Evolutionary conservation across 2,888 invertebrate species (phyloP).

Genomic region (Cancer borealis): DNA sequence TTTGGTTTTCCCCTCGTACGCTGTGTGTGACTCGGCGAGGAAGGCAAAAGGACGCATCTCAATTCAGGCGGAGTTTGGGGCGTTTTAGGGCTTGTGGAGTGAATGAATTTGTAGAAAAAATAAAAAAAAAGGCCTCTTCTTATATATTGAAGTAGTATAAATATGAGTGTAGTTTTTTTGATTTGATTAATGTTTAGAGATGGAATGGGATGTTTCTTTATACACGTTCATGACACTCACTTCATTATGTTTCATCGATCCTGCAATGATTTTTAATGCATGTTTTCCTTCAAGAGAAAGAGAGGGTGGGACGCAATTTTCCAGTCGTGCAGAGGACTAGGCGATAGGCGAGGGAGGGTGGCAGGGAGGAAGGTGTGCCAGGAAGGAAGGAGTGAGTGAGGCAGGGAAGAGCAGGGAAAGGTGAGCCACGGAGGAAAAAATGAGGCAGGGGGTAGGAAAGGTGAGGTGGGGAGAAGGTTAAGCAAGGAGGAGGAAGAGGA

Average conservation of each 20-base stretch:
- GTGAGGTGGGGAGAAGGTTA: not conserved
- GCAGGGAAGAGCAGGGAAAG: not conserved
- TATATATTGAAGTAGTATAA: not conserved
- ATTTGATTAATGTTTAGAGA: not conserved
- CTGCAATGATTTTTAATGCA: not conserved
- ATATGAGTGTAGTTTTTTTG: not conserved
- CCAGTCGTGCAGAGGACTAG: conserved; percentile 14
- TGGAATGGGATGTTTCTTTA: not conserved
- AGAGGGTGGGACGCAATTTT: not conserved
- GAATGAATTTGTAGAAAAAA: not conserved
- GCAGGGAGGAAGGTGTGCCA: not conserved
- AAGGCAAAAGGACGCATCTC: conserved; percentile 11
- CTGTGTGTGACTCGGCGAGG: conserved; percentile 36
- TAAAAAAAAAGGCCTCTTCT: not conserved
- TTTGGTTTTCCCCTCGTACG: conserved; percentile 8
- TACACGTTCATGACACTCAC: not conserved
- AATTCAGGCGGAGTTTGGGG: not conserved
- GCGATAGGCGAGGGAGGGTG: not conserved
- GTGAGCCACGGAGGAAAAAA: not conserved
- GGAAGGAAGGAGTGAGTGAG: not conserved
- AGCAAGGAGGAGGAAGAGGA: not conserved
- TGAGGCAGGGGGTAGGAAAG: not conserved
- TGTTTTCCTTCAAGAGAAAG: not conserved
- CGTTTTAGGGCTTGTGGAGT: not conserved
- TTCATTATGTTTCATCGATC: conserved; percentile 13